phyloP scores from a whole-genome alignment of 1,140 invertebrate species.

The Drosophila lacertosa region DNA sequence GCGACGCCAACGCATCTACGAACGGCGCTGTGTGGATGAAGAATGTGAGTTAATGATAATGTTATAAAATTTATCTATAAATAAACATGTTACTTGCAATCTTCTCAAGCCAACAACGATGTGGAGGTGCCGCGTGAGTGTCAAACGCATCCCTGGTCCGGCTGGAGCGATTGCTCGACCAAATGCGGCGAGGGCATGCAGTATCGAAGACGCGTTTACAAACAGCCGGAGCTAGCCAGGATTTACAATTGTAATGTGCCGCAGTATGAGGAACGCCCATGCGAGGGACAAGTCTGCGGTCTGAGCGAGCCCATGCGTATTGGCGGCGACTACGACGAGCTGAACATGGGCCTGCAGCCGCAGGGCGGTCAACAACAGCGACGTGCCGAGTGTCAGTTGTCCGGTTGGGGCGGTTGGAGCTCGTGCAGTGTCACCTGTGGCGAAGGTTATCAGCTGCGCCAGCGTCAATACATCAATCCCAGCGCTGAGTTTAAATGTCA shows the following conservation, averaged over 20 bases:
- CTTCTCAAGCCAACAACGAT: slow-evolving; percentile 63
- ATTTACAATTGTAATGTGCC: slow-evolving; percentile 80
- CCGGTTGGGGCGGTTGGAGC: slow-evolving; percentile 90
- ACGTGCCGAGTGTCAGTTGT: slow-evolving; percentile 87
- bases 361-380: background rate
- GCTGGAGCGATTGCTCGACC: slow-evolving; percentile 91
- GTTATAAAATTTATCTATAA: too few relatives aligned
- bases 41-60: slow-evolving; percentile 71
- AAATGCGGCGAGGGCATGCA: slow-evolving; percentile 90
- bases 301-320: slow-evolving; percentile 24
- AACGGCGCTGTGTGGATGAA: slow-evolving; percentile 89
- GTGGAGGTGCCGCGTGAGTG: slow-evolving; percentile 86
- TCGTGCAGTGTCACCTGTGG: slow-evolving; percentile 89
- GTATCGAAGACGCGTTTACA: slow-evolving; percentile 87
- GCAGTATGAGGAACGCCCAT: slow-evolving; percentile 63
- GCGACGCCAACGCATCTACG: slow-evolving; percentile 92
- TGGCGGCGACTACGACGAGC: slow-evolving; percentile 27
- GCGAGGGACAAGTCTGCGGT: slow-evolving; percentile 62
- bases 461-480: slow-evolving; percentile 61
- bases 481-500: slow-evolving; percentile 55
- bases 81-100: background rate
- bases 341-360: slow-evolving; percentile 17
- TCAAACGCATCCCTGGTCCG: slow-evolving; percentile 89
- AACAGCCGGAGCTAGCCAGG: slow-evolving; percentile 85
- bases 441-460: slow-evolving; percentile 57